These are phyloP conservation scores for Eulemur rubriventer DNA, from an alignment of 2,797 vertebrate genomes.

Conservation along the genomic window DNA sequence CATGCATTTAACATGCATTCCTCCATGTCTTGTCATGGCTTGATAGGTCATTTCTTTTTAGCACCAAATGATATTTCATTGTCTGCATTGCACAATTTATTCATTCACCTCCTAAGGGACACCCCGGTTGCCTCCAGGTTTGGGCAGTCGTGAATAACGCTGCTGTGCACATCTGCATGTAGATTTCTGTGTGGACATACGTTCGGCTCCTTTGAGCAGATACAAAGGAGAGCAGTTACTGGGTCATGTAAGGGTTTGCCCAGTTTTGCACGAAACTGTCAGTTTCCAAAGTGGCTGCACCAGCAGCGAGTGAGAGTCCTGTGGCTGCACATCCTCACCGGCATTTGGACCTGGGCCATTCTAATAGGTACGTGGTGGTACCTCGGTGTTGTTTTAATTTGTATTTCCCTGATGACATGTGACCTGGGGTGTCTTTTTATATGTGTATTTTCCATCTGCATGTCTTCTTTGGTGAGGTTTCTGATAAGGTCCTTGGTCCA, in stretches of 20 bases:
- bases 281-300: not conserved
- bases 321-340: fast-evolving
- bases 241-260: not conserved
- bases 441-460: not conserved
- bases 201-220: not conserved
- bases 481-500: not conserved
- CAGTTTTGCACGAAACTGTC: not conserved
- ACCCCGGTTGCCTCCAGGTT: not conserved
- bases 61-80: not conserved
- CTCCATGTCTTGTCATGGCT: not conserved
- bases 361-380: fast-evolving
- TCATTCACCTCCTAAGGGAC: not conserved
- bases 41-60: not conserved
- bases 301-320: fast-evolving
- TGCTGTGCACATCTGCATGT: too few relatives aligned
- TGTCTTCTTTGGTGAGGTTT: not conserved
- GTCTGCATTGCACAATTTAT: not conserved
- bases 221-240: not conserved
- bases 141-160: not conserved
- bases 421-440: too few relatives aligned
- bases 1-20: not conserved
- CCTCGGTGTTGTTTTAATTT: not conserved
- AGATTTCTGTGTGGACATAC: not conserved
- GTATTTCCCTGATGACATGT: not conserved
- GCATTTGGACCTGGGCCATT: not conserved